Evolutionary conservation across 1,140 invertebrate genomes (phyloP).

Genomic region (Bradysia coprophila): DNA sequence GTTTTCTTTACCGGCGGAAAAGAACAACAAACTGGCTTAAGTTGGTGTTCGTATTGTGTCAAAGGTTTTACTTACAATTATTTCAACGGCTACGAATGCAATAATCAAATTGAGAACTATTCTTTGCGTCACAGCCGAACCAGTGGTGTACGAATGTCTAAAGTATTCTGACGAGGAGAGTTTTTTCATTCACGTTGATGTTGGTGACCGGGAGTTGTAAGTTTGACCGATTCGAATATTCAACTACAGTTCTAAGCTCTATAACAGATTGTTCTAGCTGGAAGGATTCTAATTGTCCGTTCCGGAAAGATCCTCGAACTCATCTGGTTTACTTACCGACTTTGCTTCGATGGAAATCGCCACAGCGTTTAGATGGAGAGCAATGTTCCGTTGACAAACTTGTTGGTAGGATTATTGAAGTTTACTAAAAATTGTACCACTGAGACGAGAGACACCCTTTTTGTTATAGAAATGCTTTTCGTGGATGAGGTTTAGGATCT

Average conservation of each 20-base stretch:
- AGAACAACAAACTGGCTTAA: conserved; percentile 36
- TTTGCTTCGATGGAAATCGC: conserved; percentile 46
- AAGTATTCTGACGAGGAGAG: conserved; percentile 30
- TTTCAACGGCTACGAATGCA: too few relatives aligned
- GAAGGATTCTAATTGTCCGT: conserved; percentile 53
- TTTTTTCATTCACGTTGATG: conserved; percentile 45
- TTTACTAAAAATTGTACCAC: too few relatives aligned
- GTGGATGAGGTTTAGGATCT: conserved; percentile 25
- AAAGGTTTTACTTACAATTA: too few relatives aligned
- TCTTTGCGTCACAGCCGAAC: conserved; percentile 36
- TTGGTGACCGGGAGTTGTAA: conserved; percentile 36
- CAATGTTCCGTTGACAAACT: conserved; percentile 44
- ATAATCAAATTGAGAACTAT: too few relatives aligned
- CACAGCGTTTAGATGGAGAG: conserved; percentile 49
- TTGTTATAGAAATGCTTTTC: conserved; percentile 42
- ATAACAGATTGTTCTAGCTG: conserved; percentile 31
- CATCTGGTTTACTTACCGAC: conserved; percentile 54
- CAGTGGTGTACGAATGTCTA: conserved; percentile 40
- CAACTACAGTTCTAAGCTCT: background rate
- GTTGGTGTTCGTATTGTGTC: conserved; percentile 58
- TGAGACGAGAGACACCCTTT: too few relatives aligned
- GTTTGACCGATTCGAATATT: conserved; percentile 6
- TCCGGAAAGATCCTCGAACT: conserved; percentile 43
- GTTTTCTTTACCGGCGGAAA: conserved; percentile 48
- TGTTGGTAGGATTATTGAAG: too few relatives aligned